Conservation (phyloP, 2,113 vertebrate species). For the Cyprinus carpio region DNA sequence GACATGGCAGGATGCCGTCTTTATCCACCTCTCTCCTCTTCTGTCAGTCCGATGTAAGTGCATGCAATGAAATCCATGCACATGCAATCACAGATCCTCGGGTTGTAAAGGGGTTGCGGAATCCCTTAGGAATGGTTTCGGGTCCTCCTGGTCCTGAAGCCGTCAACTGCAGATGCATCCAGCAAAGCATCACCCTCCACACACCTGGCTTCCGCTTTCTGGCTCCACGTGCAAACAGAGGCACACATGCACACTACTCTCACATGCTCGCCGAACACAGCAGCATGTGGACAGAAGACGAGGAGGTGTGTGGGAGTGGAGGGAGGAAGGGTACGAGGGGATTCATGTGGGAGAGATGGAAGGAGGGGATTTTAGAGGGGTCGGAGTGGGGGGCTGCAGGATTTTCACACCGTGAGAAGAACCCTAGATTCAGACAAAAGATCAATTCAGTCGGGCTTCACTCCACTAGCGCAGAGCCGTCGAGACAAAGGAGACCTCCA, state of each 20-base stretch:
- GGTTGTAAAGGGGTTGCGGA: not conserved
- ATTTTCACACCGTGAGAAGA: conserved; percentile 71
- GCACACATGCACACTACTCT: conserved; percentile 9
- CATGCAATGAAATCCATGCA: no score
- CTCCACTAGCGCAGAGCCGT: conserved; percentile 69
- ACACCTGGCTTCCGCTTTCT: conserved; percentile 30
- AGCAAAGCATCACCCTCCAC: conserved; percentile 12
- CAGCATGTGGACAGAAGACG: conserved; percentile 25
- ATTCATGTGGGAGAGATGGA: conserved; percentile 31
- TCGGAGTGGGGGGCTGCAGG: conserved; percentile 47
- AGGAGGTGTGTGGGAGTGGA: conserved; percentile 45
- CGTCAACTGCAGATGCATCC: not conserved
- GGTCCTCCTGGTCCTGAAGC: not conserved
- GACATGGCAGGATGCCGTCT: conserved; percentile 12
- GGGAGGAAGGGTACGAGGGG: conserved; percentile 16
- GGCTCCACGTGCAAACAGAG: not conserved
- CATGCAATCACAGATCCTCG: not conserved
- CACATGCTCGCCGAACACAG: not conserved
- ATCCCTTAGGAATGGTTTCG: conserved; percentile 7
- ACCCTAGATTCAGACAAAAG: conserved; percentile 80
- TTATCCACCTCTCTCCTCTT: conserved; percentile 10
- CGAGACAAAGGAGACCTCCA: conserved; percentile 78
- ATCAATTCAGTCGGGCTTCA: conserved; percentile 75
- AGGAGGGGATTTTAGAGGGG: conserved; percentile 34
- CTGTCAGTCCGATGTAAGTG: no score